Evolutionary conservation across 1,140 invertebrate species (phyloP).

Genomic region (Hetaerina americana): DNA sequence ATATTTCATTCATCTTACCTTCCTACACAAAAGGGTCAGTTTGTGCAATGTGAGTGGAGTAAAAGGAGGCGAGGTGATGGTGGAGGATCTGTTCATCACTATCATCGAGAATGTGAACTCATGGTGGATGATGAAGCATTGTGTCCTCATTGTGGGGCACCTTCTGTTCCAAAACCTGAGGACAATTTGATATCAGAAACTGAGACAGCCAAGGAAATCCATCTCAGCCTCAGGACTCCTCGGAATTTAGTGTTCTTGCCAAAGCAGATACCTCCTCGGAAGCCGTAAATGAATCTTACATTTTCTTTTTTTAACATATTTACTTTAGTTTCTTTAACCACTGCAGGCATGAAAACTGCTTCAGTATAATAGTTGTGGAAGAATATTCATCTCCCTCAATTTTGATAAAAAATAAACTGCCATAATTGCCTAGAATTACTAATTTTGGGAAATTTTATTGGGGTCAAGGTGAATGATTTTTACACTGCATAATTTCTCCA

Average conservation of each 20-base stretch:
- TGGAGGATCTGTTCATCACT: slow-evolving; percentile 42
- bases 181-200: not conserved
- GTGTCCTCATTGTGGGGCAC: slow-evolving; percentile 67
- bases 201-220: slow-evolving; percentile 37
- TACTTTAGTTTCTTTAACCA: slow-evolving; percentile 8
- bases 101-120: slow-evolving; percentile 58
- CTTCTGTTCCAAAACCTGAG: not conserved
- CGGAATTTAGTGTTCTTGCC: slow-evolving; percentile 43
- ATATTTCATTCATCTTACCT: too few species aligned
- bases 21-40: slow-evolving; percentile 40
- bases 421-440: too few species aligned
- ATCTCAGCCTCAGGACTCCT: slow-evolving; percentile 41
- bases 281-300: slow-evolving; percentile 24
- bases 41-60: slow-evolving; percentile 49
- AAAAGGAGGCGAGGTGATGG: not conserved
- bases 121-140: slow-evolving; percentile 28
- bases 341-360: too few species aligned
- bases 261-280: slow-evolving; percentile 31
- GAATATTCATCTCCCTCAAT: too few species aligned
- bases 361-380: too few species aligned
- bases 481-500: too few species aligned
- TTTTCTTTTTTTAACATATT: slow-evolving; percentile 9
- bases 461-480: too few species aligned
- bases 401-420: too few species aligned
- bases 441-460: too few species aligned